Base-by-base conservation (phyloP, 2,113 vertebrate genomes). In the Oreochromis niloticus region DNA sequence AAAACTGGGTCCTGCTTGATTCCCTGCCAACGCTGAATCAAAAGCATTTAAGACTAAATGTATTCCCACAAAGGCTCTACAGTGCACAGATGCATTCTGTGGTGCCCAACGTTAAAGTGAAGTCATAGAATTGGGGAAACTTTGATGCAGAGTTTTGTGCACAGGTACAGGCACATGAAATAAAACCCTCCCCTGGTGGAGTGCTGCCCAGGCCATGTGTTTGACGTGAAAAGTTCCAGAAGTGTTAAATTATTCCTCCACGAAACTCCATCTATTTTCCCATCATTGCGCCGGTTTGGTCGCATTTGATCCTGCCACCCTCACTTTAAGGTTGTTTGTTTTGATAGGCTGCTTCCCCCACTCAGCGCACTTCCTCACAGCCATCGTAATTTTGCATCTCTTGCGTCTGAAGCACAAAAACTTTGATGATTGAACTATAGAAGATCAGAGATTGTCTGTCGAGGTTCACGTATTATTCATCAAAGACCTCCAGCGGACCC, bases 191-290 rank as follows among this genome's bases (percentile, higher is more conserved):
- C 85, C 91, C 87, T 54, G 39, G 83, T 57, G 83, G 82, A 85
- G 83, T 4, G 80, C 85, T 57, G 83, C 56, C 75, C 27, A 7
- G 89, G 82, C 90, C 90, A 86, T 81, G 92, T 94, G 95, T 94
- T 93, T 73, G 85, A 94, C 84, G 11, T 94, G 94, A 96, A 94
- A 93, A 75, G 91, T 95, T 95, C 95, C 94, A 95, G 93, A 94
- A 95, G 91, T 88, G 92, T 93, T 92, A 80, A 94, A 95, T 94
- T 91, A 93, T 95, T 95, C 93, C 92, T 91, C 85, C 84, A 50
- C 5, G 5, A 96, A 96, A 94, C 93, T 57, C 56, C 89, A 94
- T 85, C 92, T 82, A 19, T 57, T 85, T 82, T 85, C 66, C 66
- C 11, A 50, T 88, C 81, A 39, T 84, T 61, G 80, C 81, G 3